Evolutionary conservation across 2,888 invertebrate species (phyloP), one percentile per base, ranked within the genome.

Genomic region (Piscicola geometra): DNA sequence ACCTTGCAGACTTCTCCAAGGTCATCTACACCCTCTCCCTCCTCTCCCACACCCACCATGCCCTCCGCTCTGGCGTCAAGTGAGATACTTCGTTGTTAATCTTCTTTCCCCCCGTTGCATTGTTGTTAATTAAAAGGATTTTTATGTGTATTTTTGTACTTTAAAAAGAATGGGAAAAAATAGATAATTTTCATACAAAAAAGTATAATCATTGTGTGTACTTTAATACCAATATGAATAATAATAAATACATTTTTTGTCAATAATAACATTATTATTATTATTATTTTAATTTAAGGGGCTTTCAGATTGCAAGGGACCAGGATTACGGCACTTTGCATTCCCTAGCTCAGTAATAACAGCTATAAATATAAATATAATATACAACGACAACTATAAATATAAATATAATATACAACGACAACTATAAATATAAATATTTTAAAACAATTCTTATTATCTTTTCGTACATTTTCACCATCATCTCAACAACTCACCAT

Each of bases 1-100:
- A 97, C 86, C 25, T 56, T 18, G 9, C 12, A 15, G 60, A 97
- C 87, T 98, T 99, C 87, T 93, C 93, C 86, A 90, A 92, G 83
- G 96, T 86, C 52, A 88, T 97, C 78, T 92, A 92, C 83, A 94
- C 94, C 0, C 87, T 97, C 75, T 93, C 95, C 12, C 92, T 91
- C 83, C 88, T 97, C 77, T 96, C 95, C 36, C 35, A 70, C 70
- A 41, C 70, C 2, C 41, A 28, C 5, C 21, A 36, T 28, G 70
- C 70, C 30, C 41, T 70, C 41, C 12, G 21, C 2, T 33, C 30
- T 21, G 36, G 70, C 15, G 35, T 70, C n/a, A n/a, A n/a, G n/a
- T n/a, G n/a, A n/a, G n/a, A n/a, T n/a, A n/a, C n/a, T n/a, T n/a
- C n/a, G n/a, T n/a, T n/a, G n/a, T n/a, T n/a, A n/a, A n/a, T n/a